Evolutionary conservation across 2,888 invertebrate species (phyloP).

Genomic region (Pristionchus fissidentatus): DNA sequence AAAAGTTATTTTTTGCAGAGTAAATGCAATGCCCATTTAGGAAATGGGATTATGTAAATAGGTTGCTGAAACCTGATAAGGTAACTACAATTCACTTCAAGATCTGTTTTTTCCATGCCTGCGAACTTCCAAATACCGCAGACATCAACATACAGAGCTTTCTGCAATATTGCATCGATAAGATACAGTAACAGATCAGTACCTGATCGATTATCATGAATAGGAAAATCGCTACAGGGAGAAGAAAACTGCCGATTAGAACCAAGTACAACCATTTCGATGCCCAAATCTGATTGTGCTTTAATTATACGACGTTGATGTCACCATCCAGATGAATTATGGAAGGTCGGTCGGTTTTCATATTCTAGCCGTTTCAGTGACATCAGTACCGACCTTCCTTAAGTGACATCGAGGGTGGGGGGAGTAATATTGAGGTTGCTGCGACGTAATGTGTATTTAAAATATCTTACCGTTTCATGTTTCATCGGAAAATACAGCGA

Average conservation of each 20-base stretch:
- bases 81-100: neutral
- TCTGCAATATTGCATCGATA: neutral
- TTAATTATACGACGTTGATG: neutral
- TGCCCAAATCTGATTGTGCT: neutral
- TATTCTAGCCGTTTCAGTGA: neutral
- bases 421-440: too few species aligned
- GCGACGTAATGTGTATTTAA: too few species aligned
- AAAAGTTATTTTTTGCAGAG: neutral
- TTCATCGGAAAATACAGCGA: neutral
- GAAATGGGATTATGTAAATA: too few species aligned
- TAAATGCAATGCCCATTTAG: too few species aligned
- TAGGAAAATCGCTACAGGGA: neutral
- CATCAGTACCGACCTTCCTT: neutral
- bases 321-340: neutral
- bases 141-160: neutral
- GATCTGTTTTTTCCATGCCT: neutral
- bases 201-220: conserved; percentile 28
- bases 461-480: neutral
- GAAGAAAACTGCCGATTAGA: neutral
- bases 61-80: too few species aligned
- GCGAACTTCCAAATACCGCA: neutral
- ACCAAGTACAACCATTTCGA: neutral
- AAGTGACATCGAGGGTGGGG: too few species aligned
- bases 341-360: neutral
- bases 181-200: neutral